Evolutionary conservation across 2,888 invertebrate species (phyloP).

Genomic region (Brachylomia viminalis): DNA sequence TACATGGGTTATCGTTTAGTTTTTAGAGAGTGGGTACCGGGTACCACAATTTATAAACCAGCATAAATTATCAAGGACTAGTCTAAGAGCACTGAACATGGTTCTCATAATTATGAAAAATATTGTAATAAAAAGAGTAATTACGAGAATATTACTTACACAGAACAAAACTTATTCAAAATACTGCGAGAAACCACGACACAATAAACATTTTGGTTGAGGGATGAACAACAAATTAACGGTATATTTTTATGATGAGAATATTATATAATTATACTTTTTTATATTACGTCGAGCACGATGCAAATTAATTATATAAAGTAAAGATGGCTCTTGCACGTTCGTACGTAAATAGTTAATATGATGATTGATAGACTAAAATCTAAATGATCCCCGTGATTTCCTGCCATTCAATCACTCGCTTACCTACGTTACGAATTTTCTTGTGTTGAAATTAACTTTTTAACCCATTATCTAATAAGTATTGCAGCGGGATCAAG

Average conservation of each 20-base stretch:
- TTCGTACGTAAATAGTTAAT: background rate
- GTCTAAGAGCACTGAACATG: background rate
- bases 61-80: background rate
- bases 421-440: background rate
- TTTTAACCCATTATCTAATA: background rate
- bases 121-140: background rate
- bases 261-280: background rate
- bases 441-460: background rate
- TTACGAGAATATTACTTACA: background rate
- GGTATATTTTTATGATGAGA: background rate
- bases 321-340: background rate
- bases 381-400: background rate
- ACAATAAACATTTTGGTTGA: background rate
- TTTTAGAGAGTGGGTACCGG: too few relatives aligned
- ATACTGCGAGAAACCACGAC: conserved; percentile 1
- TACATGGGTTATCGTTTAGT: too few relatives aligned
- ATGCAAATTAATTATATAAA: background rate
- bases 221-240: background rate
- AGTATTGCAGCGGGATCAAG: background rate
- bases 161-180: background rate
- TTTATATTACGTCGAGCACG: background rate
- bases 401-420: background rate
- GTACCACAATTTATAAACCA: background rate
- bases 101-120: background rate
- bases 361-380: background rate